Percentiles rank a stretch among this genome's conserved stretches.
phyloP scores from a whole-genome alignment of 2,888 invertebrate species.

The Lycaena phlaeas region DNA sequence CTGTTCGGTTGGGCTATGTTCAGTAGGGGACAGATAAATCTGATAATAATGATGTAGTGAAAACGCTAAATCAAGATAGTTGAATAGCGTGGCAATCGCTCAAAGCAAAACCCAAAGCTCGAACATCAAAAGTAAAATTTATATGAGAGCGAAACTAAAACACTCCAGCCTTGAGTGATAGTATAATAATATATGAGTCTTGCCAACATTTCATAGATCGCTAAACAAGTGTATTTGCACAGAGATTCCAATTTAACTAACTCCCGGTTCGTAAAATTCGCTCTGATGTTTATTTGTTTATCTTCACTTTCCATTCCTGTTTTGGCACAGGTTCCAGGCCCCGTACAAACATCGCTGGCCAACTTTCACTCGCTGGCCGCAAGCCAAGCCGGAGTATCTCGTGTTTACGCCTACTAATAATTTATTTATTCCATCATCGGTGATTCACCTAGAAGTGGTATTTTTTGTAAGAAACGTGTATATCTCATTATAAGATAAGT shows the following conservation, averaged over 20 bases:
- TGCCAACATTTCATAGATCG: conserved; percentile 20
- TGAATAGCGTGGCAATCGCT: too few species aligned
- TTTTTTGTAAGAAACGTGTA: too few species aligned
- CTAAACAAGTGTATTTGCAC: conserved; percentile 24
- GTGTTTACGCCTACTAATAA: conserved; percentile 49
- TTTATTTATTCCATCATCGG: conserved; percentile 31
- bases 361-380: conserved; percentile 62
- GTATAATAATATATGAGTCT: conserved; percentile 8
- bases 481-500: too few species aligned
- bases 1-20: too few species aligned
- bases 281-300: conserved; percentile 44
- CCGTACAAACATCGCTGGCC: conserved; percentile 59
- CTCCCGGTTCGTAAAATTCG: conserved; percentile 36
- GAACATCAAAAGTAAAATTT: too few species aligned
- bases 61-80: too few species aligned
- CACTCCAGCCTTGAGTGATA: not conserved
- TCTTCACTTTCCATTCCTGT: conserved; percentile 51
- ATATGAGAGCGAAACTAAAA: conserved; percentile 3
- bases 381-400: conserved; percentile 44
- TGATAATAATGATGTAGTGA: too few species aligned
- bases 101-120: too few species aligned
- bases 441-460: too few species aligned
- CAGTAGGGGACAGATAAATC: too few species aligned
- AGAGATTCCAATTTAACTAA: conserved; percentile 23
- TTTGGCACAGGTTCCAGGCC: conserved; percentile 38